phyloP scores from a whole-genome alignment of 2,113 vertebrate species.

The Bubo blakistoni region DNA sequence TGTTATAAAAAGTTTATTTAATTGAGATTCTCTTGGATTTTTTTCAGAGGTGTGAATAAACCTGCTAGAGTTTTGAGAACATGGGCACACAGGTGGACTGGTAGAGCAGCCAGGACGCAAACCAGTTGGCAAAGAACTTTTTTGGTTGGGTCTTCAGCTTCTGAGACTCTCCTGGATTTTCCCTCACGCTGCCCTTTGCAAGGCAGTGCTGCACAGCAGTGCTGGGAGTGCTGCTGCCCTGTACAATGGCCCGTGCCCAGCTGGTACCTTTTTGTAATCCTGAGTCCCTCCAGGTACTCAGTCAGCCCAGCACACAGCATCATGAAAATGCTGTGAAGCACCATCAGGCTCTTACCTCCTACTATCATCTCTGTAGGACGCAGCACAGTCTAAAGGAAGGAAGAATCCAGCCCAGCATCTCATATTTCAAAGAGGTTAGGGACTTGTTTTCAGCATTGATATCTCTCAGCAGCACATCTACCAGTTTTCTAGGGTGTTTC shows the following conservation, averaged over 20 bases:
- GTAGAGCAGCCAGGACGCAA: neutral
- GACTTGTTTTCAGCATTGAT: neutral
- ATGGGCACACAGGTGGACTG: neutral
- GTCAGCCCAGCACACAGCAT: neutral
- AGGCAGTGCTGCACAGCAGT: neutral
- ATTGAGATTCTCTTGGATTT: neutral
- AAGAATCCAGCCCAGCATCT: neutral
- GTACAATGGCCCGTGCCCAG: too few relatives aligned
- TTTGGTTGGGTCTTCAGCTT: neutral
- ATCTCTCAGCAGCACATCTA: neutral
- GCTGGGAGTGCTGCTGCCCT: neutral
- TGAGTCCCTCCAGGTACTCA: neutral
- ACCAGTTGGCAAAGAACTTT: neutral
- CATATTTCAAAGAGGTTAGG: neutral
- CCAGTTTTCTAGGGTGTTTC: neutral
- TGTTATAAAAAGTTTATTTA: neutral
- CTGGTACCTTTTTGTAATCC: neutral
- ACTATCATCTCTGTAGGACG: neutral
- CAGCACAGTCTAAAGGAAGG: neutral
- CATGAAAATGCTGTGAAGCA: neutral
- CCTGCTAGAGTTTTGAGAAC: neutral
- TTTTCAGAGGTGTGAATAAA: neutral
- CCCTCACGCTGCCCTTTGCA: neutral
- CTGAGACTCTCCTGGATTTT: neutral
- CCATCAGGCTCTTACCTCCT: too few relatives aligned